Evolutionary conservation across 2,113 vertebrate species (phyloP), one percentile per base, ranked within the genome.

Genomic region (Phaethon lepturus): DNA sequence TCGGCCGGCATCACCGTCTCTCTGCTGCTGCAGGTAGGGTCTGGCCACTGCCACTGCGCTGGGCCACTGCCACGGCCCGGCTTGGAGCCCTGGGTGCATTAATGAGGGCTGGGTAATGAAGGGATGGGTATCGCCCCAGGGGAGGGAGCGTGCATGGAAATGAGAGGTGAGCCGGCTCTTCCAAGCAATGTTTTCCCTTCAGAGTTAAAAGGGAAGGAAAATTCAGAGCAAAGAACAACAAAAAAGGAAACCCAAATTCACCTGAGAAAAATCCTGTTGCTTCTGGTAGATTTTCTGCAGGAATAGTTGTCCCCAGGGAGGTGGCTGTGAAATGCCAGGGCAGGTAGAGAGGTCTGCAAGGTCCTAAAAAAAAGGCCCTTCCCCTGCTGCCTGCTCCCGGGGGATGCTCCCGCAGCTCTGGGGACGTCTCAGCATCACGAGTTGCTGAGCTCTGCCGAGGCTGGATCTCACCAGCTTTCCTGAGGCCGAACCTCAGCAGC

Each of bases 1-100:
- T 99, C 96, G 2, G 97, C 98, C 16, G 99, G 99, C 80, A 99
- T 99, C 96, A 99, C 99, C 0, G 8, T 98, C 63, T 98, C 99
- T 7, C 97, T 98, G 88, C 88, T 99, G 82, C 96, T 99, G 64
- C 98, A 99, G 99, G 99, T 99, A 94, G 96, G 67, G 91, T 71
- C 79, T 42, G 17, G 42, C 40, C 62, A 38, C 71, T 1, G 1
- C 66, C 38, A 10, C 24, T 17, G 23, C 5, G 20, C 14, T 3
- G 22, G 55, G 44, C 18, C 15, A 40, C 47, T 15, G 60, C 8
- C 28, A 12, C 0, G 0, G 17, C 58, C 1, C 19, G 53, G n/a
- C 35, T 45, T 73, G 35, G 64, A 72, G 62, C 28, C 6, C 25
- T 28, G 16, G 38, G 28, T 18, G 4, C 24, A 1, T 17, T 44